phyloP scores from a whole-genome alignment of 2,113 vertebrate genomes.

The Hippocampus guttulatus region DNA sequence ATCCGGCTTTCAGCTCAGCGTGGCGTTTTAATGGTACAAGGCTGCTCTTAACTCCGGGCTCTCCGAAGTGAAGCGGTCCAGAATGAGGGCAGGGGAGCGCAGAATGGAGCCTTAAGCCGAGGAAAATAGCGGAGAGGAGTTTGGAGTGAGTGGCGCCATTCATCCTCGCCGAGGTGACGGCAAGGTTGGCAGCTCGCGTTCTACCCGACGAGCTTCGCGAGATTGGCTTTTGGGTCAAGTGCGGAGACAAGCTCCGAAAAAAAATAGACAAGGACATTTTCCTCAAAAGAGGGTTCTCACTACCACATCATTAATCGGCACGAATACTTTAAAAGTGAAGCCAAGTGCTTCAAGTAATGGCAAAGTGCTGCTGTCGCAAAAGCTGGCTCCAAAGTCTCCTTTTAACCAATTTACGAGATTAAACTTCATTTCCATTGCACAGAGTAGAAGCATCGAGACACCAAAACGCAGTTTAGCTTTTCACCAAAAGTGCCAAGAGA shows the following conservation, averaged over 20 bases:
- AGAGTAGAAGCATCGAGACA: too few species aligned
- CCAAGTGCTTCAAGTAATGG: neutral
- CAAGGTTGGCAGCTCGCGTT: constrained; percentile 7
- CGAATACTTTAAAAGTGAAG: neutral
- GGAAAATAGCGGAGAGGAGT: neutral
- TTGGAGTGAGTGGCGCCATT: constrained; percentile 13
- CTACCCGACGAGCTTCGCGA: constrained; percentile 4
- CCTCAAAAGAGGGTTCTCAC: neutral
- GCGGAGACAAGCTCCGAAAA: neutral
- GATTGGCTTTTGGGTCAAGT: constrained; percentile 14
- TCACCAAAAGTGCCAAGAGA: too few species aligned
- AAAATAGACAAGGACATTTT: constrained; percentile 11
- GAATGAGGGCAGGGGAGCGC: neutral
- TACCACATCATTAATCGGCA: neutral
- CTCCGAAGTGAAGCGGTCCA: neutral
- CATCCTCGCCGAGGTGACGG: constrained; percentile 4
- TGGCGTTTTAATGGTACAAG: neutral
- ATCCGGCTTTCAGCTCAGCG: neutral
- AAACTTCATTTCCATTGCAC: neutral
- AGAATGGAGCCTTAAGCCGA: neutral
- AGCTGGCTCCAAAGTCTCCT: neutral
- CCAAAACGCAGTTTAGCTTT: too few species aligned
- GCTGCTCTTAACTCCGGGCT: neutral
- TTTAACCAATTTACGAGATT: neutral
- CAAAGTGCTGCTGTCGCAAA: neutral